A percentile compares a stretch with the other conserved stretches of the same genome.
Conservation (phyloP, 2,113 vertebrate species). For the Chrysochloris asiatica region DNA sequence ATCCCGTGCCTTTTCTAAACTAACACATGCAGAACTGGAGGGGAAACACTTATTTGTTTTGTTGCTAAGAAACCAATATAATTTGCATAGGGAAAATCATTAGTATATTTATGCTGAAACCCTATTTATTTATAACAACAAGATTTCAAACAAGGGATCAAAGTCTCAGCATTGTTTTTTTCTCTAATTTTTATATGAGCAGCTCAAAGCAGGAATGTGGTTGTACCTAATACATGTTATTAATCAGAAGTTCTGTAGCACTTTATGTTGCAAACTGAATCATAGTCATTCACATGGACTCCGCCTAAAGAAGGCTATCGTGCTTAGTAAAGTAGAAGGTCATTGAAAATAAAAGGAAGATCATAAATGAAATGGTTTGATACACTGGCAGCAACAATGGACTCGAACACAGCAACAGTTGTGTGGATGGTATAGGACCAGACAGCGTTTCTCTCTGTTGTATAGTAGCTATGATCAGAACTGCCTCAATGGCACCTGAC, state of each 20-base stretch:
- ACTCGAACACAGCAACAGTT: too few species aligned
- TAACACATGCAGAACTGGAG: constrained; percentile 83
- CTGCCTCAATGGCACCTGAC: too few species aligned
- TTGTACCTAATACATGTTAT: background rate
- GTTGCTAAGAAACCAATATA: constrained; percentile 85
- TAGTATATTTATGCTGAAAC: constrained; percentile 83
- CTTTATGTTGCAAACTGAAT: background rate
- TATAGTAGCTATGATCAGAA: too few species aligned
- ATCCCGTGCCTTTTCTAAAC: constrained; percentile 86
- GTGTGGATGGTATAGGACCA: too few species aligned
- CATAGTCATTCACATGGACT: too few species aligned
- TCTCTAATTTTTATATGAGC: constrained; percentile 71
- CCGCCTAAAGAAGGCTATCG: too few species aligned
- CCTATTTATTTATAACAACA: constrained; percentile 83
- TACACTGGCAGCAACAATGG: too few species aligned
- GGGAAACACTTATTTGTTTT: constrained; percentile 85
- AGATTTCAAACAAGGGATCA: constrained; percentile 84
- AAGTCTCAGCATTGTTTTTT: constrained; percentile 79
- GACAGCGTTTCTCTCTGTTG: too few species aligned
- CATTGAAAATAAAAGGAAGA: too few species aligned
- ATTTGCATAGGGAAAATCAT: constrained; percentile 87
- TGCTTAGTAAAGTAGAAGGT: too few species aligned
- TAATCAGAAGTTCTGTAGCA: background rate
- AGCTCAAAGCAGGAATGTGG: constrained; percentile 69
- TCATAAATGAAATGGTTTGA: too few species aligned